phyloP scores from a whole-genome alignment of 2,113 vertebrate species.

The Cyrtonyx montezumae region DNA sequence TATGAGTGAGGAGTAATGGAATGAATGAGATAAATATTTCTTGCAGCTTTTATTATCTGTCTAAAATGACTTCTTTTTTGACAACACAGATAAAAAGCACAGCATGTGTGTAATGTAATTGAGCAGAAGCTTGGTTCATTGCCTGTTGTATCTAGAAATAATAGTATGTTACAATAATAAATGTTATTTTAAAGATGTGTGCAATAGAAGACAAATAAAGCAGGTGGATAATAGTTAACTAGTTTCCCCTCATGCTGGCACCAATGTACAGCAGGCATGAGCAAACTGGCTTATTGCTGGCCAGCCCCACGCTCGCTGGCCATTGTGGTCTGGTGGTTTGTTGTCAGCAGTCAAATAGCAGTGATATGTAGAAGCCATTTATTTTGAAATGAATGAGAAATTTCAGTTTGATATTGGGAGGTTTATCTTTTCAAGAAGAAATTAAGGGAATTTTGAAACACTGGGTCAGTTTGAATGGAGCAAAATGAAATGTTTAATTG shows the following conservation, averaged over 20 bases:
- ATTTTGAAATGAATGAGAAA: background rate
- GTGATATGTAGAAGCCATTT: background rate
- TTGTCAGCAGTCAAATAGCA: background rate
- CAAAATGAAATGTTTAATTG: background rate
- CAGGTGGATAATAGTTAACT: background rate
- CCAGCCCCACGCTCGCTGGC: background rate
- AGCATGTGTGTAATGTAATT: background rate
- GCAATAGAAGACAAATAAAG: background rate
- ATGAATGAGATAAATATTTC: slow-evolving; percentile 1
- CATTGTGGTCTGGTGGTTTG: background rate
- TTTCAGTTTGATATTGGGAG: background rate
- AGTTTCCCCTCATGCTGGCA: background rate
- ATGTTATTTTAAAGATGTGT: background rate
- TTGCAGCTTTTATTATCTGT: slow-evolving; percentile 16
- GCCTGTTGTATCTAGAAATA: background rate
- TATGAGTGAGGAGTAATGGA: slow-evolving; percentile 40
- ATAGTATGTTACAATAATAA: background rate
- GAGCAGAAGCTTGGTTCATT: slow-evolving; percentile 21
- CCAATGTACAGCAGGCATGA: background rate
- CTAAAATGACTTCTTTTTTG: slow-evolving; percentile 42
- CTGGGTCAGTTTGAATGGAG: background rate
- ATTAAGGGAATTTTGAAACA: background rate
- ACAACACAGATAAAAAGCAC: background rate
- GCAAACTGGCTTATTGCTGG: background rate
- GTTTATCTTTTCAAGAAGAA: background rate